A percentile compares a stretch with the other conserved stretches of the same genome.
Evolutionary conservation across 2,113 vertebrate species (phyloP).

Genomic region (Dicaeum eximium): DNA sequence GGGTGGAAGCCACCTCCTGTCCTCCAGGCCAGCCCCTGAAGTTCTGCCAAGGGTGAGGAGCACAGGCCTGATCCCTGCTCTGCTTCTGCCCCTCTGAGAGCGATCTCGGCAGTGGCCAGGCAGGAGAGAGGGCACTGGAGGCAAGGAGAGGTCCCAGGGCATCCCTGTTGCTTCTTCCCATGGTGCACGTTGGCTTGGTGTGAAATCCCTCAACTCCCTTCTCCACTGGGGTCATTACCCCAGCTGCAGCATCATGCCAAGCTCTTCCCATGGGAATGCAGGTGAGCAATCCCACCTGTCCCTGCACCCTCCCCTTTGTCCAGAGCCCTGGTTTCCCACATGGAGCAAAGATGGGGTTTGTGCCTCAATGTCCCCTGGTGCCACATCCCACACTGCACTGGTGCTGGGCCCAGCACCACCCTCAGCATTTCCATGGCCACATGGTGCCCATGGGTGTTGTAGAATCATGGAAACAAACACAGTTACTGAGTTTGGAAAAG

Average conservation of each 20-base stretch:
- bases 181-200: accelerated
- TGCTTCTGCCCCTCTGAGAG: background rate
- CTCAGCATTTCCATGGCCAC: background rate
- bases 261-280: background rate
- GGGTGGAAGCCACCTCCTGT: background rate
- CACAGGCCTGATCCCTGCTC: background rate
- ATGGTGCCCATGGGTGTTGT: accelerated
- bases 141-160: accelerated
- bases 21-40: background rate
- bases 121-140: background rate
- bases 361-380: accelerated
- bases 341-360: accelerated
- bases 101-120: background rate
- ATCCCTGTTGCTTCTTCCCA: background rate
- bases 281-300: background rate
- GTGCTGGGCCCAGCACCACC: background rate
- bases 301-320: background rate
- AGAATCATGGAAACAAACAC: background rate
- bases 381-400: accelerated
- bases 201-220: background rate
- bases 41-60: background rate
- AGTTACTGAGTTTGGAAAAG: background rate
- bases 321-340: too few species aligned
- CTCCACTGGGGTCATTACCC: accelerated
- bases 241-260: background rate